Base-by-base conservation (phyloP, 2,113 vertebrate genomes). In the Oryzias celebensis region DNA sequence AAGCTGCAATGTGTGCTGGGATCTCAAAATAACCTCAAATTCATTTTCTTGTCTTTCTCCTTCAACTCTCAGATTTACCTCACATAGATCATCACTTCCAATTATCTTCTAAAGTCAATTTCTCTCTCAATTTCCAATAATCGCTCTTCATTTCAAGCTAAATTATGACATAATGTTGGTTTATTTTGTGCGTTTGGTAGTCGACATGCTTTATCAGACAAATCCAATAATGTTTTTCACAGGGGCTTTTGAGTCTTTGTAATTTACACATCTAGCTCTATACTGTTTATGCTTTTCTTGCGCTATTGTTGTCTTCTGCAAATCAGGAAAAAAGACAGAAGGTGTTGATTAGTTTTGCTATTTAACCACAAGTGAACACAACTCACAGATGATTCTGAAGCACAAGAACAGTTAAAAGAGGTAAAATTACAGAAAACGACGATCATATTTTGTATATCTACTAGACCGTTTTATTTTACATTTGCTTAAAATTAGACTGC, bases 21-120 rank as follows among this genome's bases (percentile, higher is more conserved):
- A 22, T 78, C 54, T 54, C 26, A 18, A 17, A n/a, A 47, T 58
- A 42, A 68, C 70, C 55, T 59, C 13, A 71, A 62, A 75, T 64
- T 24, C 49, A 62, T 73, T 65, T 31, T 46, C 18, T 24, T 26
- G 15, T 58, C 71, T 28, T 57, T 18, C 56, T 20, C 56, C 41
- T 20, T 24, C 20, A 8, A 60, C 42, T 18, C 14, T 50, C 12
- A 41, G n/a, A 49, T 60, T 66, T 64, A 28, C 28, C 16, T 71
- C 28, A 48, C 47, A 54, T 15, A 58, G 4, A 57, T 74, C 51
- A 52, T 62, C 44, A 49, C 16, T 62, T 71, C 18, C 15, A 18
- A 6, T 63, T 58, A 65, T 66, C 36, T 28, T 6, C 14, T 16
- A n/a, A 5, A 49, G 45, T 31, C 23, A 46, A 7, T 73, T 68